phyloP scores from a whole-genome alignment of 2,113 vertebrate species.

The Prunella himalayana region DNA sequence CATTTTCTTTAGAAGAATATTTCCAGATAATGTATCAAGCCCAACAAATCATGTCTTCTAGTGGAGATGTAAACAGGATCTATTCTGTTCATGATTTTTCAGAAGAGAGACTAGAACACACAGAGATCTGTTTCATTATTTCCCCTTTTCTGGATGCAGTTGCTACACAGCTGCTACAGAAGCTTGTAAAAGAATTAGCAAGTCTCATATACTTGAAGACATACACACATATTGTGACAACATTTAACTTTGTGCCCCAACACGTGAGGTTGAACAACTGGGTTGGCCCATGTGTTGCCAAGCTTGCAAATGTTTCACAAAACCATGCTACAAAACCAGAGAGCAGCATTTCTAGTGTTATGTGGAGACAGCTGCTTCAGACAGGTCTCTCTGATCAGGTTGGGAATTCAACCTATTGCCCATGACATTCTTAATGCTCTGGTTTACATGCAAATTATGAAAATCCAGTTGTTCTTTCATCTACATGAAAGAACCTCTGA shows the following conservation, averaged over 20 bases:
- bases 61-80: neutral
- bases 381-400: neutral
- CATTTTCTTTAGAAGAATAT: neutral
- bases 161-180: neutral
- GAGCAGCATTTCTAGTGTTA: neutral
- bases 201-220: neutral
- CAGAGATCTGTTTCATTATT: neutral
- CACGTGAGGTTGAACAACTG: neutral
- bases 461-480: neutral
- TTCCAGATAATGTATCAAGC: neutral
- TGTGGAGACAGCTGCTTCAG: neutral
- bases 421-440: neutral
- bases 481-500: neutral
- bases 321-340: neutral
- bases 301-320: neutral
- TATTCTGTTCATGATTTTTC: neutral
- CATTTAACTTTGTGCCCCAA: neutral
- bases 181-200: neutral
- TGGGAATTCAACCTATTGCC: neutral
- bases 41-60: neutral
- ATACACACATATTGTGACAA: neutral
- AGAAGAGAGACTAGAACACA: neutral
- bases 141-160: neutral
- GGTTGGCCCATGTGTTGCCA: fast-evolving
- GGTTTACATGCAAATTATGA: neutral